Base-by-base conservation (phyloP, 2,797 vertebrate species). In the Moxostoma hubbsi region DNA sequence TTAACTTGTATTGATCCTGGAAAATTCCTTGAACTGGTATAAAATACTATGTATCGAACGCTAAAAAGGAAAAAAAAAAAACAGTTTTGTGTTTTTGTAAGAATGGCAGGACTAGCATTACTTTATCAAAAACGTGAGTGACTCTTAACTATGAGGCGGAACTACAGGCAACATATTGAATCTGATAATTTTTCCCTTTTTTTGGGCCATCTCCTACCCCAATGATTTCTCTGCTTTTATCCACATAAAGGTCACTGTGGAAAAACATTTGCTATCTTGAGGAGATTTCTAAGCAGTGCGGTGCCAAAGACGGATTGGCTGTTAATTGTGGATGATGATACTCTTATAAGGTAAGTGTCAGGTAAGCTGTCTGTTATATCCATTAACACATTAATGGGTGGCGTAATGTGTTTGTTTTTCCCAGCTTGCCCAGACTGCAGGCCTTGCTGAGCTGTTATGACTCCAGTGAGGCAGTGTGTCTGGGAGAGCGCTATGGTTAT, bases 191-290 rank as follows among this genome's bases (percentile, higher is more conserved):
- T 36, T 36, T 36, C 4, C 4, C 36, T 5, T 36, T 36, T 36
- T 36, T 36, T 36, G 36, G 36, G 4, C 3, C 36, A 36, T 36
- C 36, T 36, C 36, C 4, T 36, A 36, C 36, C 36, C 36, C 36
- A 36, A 36, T 36, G 36, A 36, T 36, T 36, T 36, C 36, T 36
- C 36, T 36, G 36, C 36, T 36, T 71, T 59, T 49, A n/a, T 57
- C n/a, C 10, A 0, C 83, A 87, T 84, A 45, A 90, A 99, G 98
- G 98, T 86, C 98, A 99, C 85, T 99, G 98, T 87, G 97, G 96
- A 81, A 99, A 99, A 92, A 99, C 97, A 0, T 99, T 98, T 88
- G 97, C 97, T 70, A 98, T 99, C 89, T 93, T 99, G 86, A 94
- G 96, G 87, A 94, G 95, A 82, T 99, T 96, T 91, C 77, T 96